A percentile compares a stretch with the other conserved stretches of the same genome.
Conservation (phyloP, 2,797 vertebrate genomes). For the Acrocephalus scirpaceus region DNA sequence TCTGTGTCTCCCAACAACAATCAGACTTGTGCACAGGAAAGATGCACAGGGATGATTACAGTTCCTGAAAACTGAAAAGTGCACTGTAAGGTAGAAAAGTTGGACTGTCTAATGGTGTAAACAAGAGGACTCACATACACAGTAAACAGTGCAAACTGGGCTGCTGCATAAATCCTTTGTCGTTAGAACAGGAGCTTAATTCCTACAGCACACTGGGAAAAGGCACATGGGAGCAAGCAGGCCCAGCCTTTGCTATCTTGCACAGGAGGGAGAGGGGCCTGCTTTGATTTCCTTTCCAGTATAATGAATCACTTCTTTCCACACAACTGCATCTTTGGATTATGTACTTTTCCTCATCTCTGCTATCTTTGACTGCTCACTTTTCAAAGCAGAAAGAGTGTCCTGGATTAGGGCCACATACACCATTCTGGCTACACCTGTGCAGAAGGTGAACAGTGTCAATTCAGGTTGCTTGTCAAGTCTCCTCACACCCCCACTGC, state of each 20-base stretch:
- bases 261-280: neutral
- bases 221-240: neutral
- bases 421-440: neutral
- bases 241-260: neutral
- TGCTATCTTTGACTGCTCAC: neutral
- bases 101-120: neutral
- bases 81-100: conserved; percentile 1
- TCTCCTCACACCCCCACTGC: neutral
- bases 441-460: neutral
- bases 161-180: neutral
- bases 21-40: neutral
- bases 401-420: neutral
- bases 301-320: neutral
- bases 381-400: neutral
- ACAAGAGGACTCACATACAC: neutral
- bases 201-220: neutral
- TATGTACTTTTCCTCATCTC: neutral
- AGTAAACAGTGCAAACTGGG: conserved; percentile 26
- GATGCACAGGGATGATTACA: neutral
- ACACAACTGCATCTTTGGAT: neutral
- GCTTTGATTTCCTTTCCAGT: neutral
- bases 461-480: neutral
- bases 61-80: neutral
- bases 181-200: neutral
- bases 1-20: neutral